A percentile compares a stretch with the other conserved stretches of the same genome.
phyloP scores from a whole-genome alignment of 30 jellyfish, hydroid and myxozoan genomes.

The Turritopsis rubra region DNA sequence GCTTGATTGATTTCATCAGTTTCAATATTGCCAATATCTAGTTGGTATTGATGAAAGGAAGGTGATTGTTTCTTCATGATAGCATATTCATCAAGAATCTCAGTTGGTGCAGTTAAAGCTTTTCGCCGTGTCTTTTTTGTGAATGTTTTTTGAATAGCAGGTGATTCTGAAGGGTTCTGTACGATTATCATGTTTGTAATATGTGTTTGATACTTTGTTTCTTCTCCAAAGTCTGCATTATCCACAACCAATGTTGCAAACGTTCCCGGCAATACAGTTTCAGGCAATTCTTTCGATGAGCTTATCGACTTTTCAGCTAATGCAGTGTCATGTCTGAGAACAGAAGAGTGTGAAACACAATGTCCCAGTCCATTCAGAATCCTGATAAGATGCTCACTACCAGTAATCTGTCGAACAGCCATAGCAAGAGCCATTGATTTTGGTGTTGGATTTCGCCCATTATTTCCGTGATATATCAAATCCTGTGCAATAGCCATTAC shows the following conservation, averaged over 20 bases:
- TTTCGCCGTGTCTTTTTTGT: conserved; percentile 2
- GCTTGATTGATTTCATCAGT: conserved; percentile 20
- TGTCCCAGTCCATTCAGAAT: no score
- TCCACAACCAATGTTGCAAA: no score
- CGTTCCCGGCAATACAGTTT: no score
- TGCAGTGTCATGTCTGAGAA: no score
- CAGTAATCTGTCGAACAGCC: no score
- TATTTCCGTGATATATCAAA: conserved; percentile 25
- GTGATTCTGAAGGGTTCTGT: conserved; percentile 20
- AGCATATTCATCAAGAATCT: background rate
- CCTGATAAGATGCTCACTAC: no score
- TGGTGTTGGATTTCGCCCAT: conserved; percentile 35
- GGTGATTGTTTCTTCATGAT: conserved; percentile 1
- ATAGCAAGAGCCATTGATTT: conserved; percentile 40
- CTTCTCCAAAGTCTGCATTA: conserved; percentile 50
- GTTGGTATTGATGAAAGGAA: conserved; percentile 17
- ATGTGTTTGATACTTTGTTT: conserved; percentile 48
- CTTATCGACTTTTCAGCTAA: no score
- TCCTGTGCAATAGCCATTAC: conserved; percentile 39
- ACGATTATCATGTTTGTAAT: conserved; percentile 41
- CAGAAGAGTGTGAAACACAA: no score
- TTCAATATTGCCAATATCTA: background rate
- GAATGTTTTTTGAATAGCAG: background rate
- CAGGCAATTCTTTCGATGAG: no score
- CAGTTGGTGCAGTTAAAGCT: conserved; percentile 11